Percentiles rank a stretch among this genome's conserved stretches.
These are phyloP conservation scores for Styela clava DNA, from an alignment of 23 tunicate species.

Conservation along the genomic window DNA sequence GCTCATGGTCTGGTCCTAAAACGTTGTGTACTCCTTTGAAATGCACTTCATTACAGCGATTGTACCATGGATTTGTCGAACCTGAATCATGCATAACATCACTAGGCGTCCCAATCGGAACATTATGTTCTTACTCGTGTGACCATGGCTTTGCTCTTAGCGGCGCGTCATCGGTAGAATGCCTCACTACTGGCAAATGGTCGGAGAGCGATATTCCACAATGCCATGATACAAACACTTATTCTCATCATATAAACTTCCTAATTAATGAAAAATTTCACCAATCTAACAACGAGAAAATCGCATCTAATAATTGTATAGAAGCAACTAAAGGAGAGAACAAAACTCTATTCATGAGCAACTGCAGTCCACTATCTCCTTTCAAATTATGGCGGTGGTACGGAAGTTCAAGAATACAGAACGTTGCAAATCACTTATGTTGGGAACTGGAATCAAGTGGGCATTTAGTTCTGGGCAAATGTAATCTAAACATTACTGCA, in stretches of 20 bases:
- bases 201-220: slow-evolving; percentile 14
- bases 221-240: slow-evolving; percentile 16
- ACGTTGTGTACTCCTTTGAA: slow-evolving; percentile 4
- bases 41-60: slow-evolving; percentile 22
- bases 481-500: slow-evolving; percentile 8
- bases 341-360: background rate
- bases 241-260: background rate
- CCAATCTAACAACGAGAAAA: background rate
- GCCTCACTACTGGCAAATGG: slow-evolving; percentile 25
- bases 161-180: slow-evolving; percentile 29
- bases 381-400: slow-evolving; percentile 49
- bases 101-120: slow-evolving; percentile 1
- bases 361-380: slow-evolving; percentile 1
- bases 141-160: slow-evolving; percentile 23
- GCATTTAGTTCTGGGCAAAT: background rate
- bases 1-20: slow-evolving; percentile 24
- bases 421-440: slow-evolving; percentile 27
- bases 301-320: background rate
- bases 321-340: slow-evolving; percentile 2
- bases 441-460: background rate
- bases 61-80: slow-evolving; percentile 19
- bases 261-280: background rate
- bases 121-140: slow-evolving; percentile 30
- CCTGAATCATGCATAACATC: slow-evolving; percentile 9
- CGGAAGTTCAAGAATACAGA: slow-evolving; percentile 25